phyloP scores from a whole-genome alignment of 2,113 vertebrate species.

The Brachirus orientalis region DNA sequence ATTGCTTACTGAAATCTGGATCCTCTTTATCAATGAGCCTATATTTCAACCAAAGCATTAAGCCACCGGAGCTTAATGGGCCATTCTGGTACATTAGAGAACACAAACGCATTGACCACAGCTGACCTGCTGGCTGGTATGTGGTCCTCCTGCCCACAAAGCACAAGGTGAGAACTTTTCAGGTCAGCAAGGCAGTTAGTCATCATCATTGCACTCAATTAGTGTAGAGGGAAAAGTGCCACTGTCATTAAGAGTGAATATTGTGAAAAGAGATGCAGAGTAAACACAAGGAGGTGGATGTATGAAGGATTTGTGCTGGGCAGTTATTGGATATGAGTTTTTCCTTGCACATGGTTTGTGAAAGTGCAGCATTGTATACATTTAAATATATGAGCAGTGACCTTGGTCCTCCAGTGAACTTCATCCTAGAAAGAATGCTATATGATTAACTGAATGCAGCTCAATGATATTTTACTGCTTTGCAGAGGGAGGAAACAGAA shows the following conservation, averaged over 20 bases:
- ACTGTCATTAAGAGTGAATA: constrained; percentile 42
- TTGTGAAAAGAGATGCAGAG: constrained; percentile 22
- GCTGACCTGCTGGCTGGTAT: constrained; percentile 48
- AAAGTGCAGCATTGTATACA: no score
- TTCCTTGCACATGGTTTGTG: constrained; percentile 17
- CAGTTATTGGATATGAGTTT: constrained; percentile 8
- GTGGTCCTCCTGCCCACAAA: constrained; percentile 17
- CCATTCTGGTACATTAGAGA: constrained; percentile 60
- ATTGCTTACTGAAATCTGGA: constrained; percentile 47
- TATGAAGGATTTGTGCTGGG: background rate
- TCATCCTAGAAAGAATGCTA: constrained; percentile 49
- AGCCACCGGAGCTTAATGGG: constrained; percentile 56
- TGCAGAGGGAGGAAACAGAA: constrained; percentile 36
- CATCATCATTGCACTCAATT: constrained; percentile 57
- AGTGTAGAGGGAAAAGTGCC: constrained; percentile 27
- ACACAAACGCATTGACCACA: constrained; percentile 60
- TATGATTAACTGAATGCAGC: constrained; percentile 72
- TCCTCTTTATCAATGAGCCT: constrained; percentile 56
- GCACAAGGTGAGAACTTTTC: constrained; percentile 33
- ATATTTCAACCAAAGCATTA: constrained; percentile 55
- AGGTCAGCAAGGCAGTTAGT: constrained; percentile 58
- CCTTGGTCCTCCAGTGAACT: constrained; percentile 73
- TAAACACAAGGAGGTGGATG: no score
- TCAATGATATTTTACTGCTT: constrained; percentile 63
- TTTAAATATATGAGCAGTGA: constrained; percentile 48